Percentiles rank a stretch among this genome's conserved stretches.
phyloP scores from a whole-genome alignment of 2,113 vertebrate genomes.

The Tragelaphus strepsiceros region DNA sequence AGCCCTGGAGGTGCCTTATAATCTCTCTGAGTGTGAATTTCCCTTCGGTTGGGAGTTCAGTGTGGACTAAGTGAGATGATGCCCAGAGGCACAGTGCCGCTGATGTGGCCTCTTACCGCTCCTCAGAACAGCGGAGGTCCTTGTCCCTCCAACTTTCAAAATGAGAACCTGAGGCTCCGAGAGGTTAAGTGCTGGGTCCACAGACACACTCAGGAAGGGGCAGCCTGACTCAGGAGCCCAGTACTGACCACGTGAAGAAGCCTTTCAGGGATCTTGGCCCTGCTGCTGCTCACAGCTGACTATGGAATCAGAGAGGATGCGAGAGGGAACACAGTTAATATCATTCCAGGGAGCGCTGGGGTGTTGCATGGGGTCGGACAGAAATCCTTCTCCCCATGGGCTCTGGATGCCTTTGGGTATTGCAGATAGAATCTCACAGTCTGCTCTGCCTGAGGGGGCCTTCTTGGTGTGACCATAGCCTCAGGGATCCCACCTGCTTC shows the following conservation, averaged over 20 bases:
- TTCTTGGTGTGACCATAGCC: not conserved
- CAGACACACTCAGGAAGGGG: not conserved
- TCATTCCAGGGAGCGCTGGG: not conserved
- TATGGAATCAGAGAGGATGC: not conserved
- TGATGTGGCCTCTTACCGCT: fast-evolving
- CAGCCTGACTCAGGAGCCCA: not conserved
- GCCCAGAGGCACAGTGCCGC: not conserved
- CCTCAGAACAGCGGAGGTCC: not conserved
- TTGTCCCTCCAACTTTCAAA: not conserved
- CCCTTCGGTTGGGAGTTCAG: not conserved
- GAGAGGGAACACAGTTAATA: not conserved
- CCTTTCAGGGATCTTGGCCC: too few relatives aligned
- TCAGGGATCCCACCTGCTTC: not conserved
- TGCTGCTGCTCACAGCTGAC: not conserved
- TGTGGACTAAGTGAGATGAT: not conserved
- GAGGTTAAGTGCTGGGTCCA: not conserved
- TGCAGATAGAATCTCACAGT: not conserved
- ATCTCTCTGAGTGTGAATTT: not conserved
- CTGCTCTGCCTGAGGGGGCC: not conserved
- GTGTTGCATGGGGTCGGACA: fast-evolving
- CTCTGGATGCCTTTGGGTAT: not conserved
- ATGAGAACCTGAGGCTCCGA: not conserved
- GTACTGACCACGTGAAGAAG: not conserved
- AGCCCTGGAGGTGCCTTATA: not conserved
- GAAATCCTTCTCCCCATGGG: not conserved